Conservation (phyloP, 2,888 invertebrate species). For the Coleophora flavipennella region DNA sequence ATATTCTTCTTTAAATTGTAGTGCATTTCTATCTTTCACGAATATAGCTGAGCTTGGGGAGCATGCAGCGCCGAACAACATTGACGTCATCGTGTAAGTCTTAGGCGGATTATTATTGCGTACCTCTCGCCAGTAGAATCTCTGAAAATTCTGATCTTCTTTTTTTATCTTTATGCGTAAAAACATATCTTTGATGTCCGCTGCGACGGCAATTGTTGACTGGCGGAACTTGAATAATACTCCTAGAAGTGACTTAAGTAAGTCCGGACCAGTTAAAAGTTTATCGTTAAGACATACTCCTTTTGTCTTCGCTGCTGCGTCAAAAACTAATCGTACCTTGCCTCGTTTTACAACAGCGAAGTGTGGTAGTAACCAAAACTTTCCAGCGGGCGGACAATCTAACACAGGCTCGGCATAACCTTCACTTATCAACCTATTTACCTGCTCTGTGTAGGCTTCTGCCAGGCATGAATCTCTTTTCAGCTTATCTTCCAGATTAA, state of each 20-base stretch:
- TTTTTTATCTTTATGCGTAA: conserved; percentile 10
- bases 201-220: conserved; percentile 11
- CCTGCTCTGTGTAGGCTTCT: conserved; percentile 5
- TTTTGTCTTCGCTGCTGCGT: conserved; percentile 8
- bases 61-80: too few relatives aligned
- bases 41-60: too few relatives aligned
- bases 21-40: too few relatives aligned
- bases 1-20: too few relatives aligned
- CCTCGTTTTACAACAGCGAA: conserved; percentile 12
- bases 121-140: background rate
- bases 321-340: conserved; percentile 1
- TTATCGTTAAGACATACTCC: conserved; percentile 12
- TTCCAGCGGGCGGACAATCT: background rate
- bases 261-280: conserved; percentile 14
- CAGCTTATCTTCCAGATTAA: conserved; percentile 7
- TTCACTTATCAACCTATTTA: conserved; percentile 4
- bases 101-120: too few relatives aligned
- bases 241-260: conserved; percentile 15
- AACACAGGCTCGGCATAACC: conserved; percentile 11
- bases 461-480: conserved; percentile 1
- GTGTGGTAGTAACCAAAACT: conserved; percentile 13
- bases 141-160: conserved; percentile 3
- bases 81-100: too few relatives aligned
- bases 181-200: conserved; percentile 20
- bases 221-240: conserved; percentile 15